Conservation (phyloP, 2,113 vertebrate species). For the Myxocyprinus asiaticus region DNA sequence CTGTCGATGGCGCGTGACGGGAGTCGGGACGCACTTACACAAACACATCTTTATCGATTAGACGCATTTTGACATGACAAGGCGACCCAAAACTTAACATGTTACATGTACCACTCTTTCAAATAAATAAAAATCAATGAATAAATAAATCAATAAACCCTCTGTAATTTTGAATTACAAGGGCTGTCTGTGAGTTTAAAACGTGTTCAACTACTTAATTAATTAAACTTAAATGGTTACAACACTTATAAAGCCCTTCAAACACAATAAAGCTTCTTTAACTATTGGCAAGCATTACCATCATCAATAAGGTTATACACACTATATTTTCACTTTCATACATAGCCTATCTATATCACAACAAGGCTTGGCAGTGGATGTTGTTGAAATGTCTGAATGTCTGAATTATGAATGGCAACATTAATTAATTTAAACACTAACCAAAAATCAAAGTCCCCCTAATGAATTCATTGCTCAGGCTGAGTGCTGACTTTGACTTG, state of each 20-base stretch:
- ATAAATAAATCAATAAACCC: background rate
- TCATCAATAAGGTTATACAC: background rate
- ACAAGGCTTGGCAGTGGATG: background rate
- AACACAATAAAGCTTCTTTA: background rate
- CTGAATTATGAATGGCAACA: slow-evolving; percentile 36
- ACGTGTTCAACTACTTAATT: background rate
- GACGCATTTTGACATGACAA: background rate
- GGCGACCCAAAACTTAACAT: background rate
- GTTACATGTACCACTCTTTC: background rate
- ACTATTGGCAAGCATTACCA: background rate
- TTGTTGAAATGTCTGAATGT: slow-evolving; percentile 9
- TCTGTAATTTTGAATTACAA: background rate
- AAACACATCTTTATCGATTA: slow-evolving; percentile 8
- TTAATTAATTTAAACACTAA: slow-evolving; percentile 47
- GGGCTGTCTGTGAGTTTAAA: background rate
- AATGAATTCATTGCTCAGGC: slow-evolving; percentile 44
- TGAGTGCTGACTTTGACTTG: slow-evolving; percentile 49
- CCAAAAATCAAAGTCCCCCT: slow-evolving; percentile 36
- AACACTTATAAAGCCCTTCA: background rate
- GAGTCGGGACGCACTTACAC: background rate
- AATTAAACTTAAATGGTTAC: background rate
- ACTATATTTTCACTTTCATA: too few relatives aligned
- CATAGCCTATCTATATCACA: background rate
- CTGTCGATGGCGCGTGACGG: slow-evolving; percentile 1
- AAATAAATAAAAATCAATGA: background rate